phyloP scores from a whole-genome alignment of 2,888 invertebrate species.

The Villa cingulata region DNA sequence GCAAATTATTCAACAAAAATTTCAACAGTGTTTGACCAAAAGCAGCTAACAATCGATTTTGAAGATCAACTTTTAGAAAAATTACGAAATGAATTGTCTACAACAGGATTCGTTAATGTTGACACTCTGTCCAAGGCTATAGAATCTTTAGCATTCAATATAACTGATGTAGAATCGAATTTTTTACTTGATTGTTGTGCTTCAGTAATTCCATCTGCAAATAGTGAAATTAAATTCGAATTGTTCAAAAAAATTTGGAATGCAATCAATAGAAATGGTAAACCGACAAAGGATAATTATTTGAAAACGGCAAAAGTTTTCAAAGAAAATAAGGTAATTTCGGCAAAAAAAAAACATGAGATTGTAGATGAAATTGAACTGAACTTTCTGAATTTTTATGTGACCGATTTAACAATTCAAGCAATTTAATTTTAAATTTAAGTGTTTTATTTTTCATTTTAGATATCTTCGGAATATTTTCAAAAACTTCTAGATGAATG shows the following conservation, averaged over 20 bases:
- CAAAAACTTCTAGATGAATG: background rate
- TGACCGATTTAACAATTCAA: too few relatives aligned
- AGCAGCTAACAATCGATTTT: background rate
- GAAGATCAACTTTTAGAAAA: constrained; percentile 1
- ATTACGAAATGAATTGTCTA: background rate
- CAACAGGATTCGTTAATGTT: background rate
- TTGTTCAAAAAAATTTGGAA: constrained; percentile 2
- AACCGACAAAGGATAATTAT: background rate
- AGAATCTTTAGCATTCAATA: background rate
- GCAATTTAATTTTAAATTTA: too few relatives aligned
- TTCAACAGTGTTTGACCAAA: background rate
- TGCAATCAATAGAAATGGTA: background rate
- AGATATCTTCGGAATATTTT: background rate
- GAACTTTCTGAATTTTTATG: too few relatives aligned
- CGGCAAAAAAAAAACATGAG: too few relatives aligned
- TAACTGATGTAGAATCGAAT: background rate
- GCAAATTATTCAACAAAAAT: too few relatives aligned
- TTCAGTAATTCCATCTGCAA: background rate
- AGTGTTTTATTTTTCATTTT: background rate
- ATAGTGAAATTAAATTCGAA: background rate
- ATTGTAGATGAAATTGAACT: too few relatives aligned
- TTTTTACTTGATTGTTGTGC: constrained; percentile 3
- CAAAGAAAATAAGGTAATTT: background rate
- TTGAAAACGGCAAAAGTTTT: background rate
- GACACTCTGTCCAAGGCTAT: background rate